phyloP scores from a whole-genome alignment of 2,113 vertebrate genomes.

The Acanthochromis polyacanthus region DNA sequence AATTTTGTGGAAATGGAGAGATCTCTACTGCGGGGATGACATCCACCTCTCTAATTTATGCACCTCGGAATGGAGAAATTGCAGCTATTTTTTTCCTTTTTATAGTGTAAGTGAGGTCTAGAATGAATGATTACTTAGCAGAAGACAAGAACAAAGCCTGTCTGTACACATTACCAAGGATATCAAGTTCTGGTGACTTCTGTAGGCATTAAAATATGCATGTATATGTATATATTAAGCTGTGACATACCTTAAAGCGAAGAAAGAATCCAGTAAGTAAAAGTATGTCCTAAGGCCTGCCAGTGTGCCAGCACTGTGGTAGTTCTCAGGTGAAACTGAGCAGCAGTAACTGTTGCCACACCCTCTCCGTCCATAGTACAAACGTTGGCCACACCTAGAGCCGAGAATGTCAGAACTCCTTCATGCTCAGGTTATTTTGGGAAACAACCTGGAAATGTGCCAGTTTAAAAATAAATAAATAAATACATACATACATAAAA shows the following conservation, averaged over 20 bases:
- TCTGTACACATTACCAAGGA: slow-evolving; percentile 15
- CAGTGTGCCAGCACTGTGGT: slow-evolving; percentile 12
- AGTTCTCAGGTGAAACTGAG: slow-evolving; percentile 74
- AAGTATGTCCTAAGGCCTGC: neutral
- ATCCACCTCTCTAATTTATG: neutral
- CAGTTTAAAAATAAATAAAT: neutral
- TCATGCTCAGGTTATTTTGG: neutral
- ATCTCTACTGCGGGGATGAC: neutral
- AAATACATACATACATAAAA: too few species aligned
- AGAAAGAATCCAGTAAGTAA: slow-evolving; percentile 48
- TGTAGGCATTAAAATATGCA: neutral
- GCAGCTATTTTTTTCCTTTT: neutral
- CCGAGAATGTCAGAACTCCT: neutral
- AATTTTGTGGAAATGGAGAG: neutral
- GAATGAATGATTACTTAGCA: neutral
- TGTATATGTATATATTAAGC: neutral
- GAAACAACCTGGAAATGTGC: neutral
- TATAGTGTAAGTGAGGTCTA: neutral
- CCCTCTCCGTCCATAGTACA: slow-evolving; percentile 74
- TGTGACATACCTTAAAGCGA: slow-evolving; percentile 60
- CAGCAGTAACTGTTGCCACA: slow-evolving; percentile 64
- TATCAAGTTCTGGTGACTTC: neutral
- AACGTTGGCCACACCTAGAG: slow-evolving; percentile 47
- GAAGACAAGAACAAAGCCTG: neutral
- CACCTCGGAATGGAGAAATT: neutral